Base-by-base conservation (phyloP, 2,113 vertebrate genomes). In the Pteropus alecto region DNA sequence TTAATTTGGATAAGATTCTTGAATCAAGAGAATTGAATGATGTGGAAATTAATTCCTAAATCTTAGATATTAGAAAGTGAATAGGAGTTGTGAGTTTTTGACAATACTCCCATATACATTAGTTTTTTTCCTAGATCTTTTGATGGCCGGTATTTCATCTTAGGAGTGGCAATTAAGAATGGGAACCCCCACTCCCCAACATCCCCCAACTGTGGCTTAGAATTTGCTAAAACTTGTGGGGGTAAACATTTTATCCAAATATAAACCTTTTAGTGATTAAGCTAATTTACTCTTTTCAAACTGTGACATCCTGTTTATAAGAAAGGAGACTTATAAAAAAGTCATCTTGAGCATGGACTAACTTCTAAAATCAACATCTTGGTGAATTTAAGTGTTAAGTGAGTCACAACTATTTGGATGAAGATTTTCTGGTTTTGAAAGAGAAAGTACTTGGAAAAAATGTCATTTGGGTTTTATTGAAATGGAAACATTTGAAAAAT, bases 221-320 rank as follows among this genome's bases (percentile, higher is more conserved):
- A 93, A 78, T 81, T 61, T 79, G 79, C 90, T 83, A 78, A 93
- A 92, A 87, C 38, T 60, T 93, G 85, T 92, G 73, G 78, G 78
- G 86, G 79, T 89, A 84, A 86, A 86, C 51, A 48, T 94, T 96
- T 96, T 93, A 79, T 77, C 90, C 94, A 95, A 94, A 95, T 90
- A 79, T 65, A 94, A 84, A 76, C 85, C 82, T 93, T 94, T 91
- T n/a, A 63, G 82, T 94, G 94, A 96, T 95, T 77, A 87, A 95
- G 46, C 43, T 85, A 83, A 90, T 97, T 97, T 87, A 79, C 74
- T 90, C 46, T 93, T 95, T 93, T 82, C 73, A 93, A 89, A 96
- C 82, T 92, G 94, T 94, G 92, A 94, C 93, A 97, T 96, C 93
- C 94, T 97, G 88, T 96, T 97, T 98, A 96, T 89, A 89, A 96